Base-by-base conservation (phyloP, 2,797 vertebrate species). In the Pampus argenteus region DNA sequence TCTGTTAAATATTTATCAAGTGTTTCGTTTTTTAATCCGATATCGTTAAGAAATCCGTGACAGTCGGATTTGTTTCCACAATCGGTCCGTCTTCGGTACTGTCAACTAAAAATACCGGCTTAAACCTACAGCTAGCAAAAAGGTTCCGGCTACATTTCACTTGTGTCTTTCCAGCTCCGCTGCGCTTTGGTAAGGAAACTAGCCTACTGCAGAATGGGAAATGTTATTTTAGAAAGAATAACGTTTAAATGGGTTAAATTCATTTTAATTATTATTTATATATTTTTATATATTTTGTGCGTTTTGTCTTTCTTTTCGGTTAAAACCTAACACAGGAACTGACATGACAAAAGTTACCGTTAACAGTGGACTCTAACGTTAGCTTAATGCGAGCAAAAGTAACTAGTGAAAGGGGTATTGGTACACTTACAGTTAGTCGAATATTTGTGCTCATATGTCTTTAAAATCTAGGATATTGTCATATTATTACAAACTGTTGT, bases 81-180 rank as follows among this genome's bases (percentile, higher is more conserved):
- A 54, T 58, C 59, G 78, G 92, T 94, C 93, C 94, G 81, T 91
- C 54, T 58, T 9, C 60, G 76, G 93, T 91, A 71, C 94, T 58
- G 44, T 74, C 60, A 10, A 26, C 25, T 89, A 90, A 90, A 74
- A 47, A 18, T 42, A 6, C 73, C 90, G 91, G 36, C 2, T 13
- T 23, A 40, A 40, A 83, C 44, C 2, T 0, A 8, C 2, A 11
- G 34, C 34, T 17, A 8, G 5, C 28, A 72, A 2, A 74, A 74
- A 10, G 6, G 88, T 92, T 92, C 91, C 82, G 56, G 23, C 4
- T 31, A 1, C 6, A 0, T 49, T 13, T 1, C 6, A n/a, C n/a
- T n/a, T n/a, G n/a, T 0, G 6, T 6, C 7, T 1, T 2, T 0
- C 20, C 5, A 8, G 4, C 1, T 4, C 2, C 0, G 17, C 40